Evolutionary conservation across 1,140 invertebrate species (phyloP).

Genomic region (Probaryconus sp.): DNA sequence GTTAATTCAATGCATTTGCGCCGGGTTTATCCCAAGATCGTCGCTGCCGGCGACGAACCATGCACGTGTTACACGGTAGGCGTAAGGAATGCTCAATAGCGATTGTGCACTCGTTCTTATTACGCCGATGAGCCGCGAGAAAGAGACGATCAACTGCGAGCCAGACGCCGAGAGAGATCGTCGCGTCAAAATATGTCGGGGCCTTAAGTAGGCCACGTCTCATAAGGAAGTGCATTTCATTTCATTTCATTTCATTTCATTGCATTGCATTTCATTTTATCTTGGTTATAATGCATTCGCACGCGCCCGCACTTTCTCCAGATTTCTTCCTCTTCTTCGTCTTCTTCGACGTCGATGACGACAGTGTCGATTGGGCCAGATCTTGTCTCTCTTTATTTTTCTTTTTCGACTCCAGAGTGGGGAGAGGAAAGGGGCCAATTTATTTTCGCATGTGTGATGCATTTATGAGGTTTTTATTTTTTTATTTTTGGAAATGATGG

Average conservation of each 20-base stretch:
- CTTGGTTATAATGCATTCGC: conserved; percentile 3
- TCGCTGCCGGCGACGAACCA: conserved; percentile 18
- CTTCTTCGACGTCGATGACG: no score
- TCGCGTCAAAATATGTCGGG: conserved; percentile 1
- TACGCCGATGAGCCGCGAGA: no score
- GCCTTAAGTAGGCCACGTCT: conserved; percentile 2
- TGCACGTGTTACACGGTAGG: conserved; percentile 24
- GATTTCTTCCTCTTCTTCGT: no score
- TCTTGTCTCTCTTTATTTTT: no score
- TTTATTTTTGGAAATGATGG: no score
- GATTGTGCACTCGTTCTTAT: conserved; percentile 22
- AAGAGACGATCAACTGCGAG: no score
- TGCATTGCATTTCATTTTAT: background rate
- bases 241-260: no score
- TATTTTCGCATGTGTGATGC: no score
- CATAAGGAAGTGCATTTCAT: no score
- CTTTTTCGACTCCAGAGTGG: no score
- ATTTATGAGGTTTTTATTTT: no score
- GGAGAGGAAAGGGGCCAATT: no score
- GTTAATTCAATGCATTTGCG: conserved; percentile 24
- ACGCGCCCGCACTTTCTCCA: conserved; percentile 7
- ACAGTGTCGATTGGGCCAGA: background rate
- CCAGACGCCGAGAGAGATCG: conserved; percentile 10
- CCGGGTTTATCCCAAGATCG: conserved; percentile 12
- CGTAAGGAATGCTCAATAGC: conserved; percentile 14